Evolutionary conservation across 2,797 vertebrate genomes (phyloP), one percentile per base, ranked within the genome.

Genomic region (Melanotaenia nigrans): DNA sequence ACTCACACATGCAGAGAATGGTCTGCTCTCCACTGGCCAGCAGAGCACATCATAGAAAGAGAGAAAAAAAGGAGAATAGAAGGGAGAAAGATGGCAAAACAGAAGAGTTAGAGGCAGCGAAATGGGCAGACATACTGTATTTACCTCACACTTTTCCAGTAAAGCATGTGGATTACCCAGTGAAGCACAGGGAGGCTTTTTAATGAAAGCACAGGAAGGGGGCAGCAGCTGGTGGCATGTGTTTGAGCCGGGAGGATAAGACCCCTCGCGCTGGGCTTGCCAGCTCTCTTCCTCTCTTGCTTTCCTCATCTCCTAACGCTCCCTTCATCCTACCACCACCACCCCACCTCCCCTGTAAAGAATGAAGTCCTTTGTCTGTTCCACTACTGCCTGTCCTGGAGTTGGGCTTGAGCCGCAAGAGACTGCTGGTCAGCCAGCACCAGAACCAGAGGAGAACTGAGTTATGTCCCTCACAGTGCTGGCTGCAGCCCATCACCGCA

Each of bases 221-320:
- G 93, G 92, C 92, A 94, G 94, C 94, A 95, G 94, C 94, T 95
- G 94, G 93, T 94, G 92, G 93, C 92, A 92, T 94, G 94, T 94
- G 93, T 93, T 93, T 93, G 93, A 95, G 93, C 93, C 86, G 88
- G 72, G 90, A 94, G 94, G 93, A 95, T 95, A 94, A 95, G 94
- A 94, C 92, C 92, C 86, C 85, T 91, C 84, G 90, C 78, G 67
- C 90, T 89, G 74, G 81, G 87, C 87, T 90, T 80, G 81, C 91
- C 90, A 90, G 83, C 75, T 79, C 84, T 67, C 65, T 77, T 81
- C 73, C 75, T 78, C 81, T 65, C 84, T 77, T 61, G 20, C 76
- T 83, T 84, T 84, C 83, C 89, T 79, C 85, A 78, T 84, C 84
- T 83, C 83, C 81, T 83, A 83, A 78, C 77, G 28, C 83, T 73